These are phyloP conservation scores for Aradophagus sp. DNA, from an alignment of 1,140 invertebrate species.

Conservation along the genomic window DNA sequence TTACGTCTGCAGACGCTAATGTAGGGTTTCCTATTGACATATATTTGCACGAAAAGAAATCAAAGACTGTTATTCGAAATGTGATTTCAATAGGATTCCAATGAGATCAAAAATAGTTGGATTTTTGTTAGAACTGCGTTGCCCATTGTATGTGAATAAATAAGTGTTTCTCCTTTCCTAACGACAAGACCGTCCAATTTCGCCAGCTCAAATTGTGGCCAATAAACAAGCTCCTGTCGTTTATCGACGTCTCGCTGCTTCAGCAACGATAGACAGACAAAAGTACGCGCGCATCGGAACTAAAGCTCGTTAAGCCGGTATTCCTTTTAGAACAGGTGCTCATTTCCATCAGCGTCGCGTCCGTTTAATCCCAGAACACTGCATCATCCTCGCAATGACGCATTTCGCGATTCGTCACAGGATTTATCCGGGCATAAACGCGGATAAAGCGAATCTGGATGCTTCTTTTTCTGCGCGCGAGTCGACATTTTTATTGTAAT, in stretches of 20 bases:
- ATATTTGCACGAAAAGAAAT: too few species aligned
- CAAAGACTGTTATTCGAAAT: too few species aligned
- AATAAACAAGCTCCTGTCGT: constrained; percentile 9
- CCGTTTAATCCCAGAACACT: constrained; percentile 24
- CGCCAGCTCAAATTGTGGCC: constrained; percentile 12
- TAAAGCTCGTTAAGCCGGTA: constrained; percentile 20
- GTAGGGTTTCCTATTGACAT: too few species aligned
- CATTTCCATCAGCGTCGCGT: constrained; percentile 15
- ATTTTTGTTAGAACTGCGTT: too few species aligned
- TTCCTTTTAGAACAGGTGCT: constrained; percentile 4
- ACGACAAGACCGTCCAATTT: constrained; percentile 27
- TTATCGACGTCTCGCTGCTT: constrained; percentile 9
- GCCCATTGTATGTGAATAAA: neutral
- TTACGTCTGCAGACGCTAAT: too few species aligned
- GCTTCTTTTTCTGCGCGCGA: constrained; percentile 1
- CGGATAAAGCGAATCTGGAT: constrained; percentile 12
- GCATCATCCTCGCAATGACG: constrained; percentile 23
- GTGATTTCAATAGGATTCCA: too few species aligned
- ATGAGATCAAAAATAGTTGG: too few species aligned
- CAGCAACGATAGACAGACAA: neutral
- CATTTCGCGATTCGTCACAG: constrained; percentile 33
- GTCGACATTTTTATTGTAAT: constrained; percentile 13
- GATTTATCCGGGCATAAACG: constrained; percentile 42
- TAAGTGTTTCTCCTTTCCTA: constrained; percentile 5
- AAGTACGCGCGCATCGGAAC: neutral